phyloP scores from a whole-genome alignment of 2,113 vertebrate genomes.

The Nothocercus nigrocapillus region DNA sequence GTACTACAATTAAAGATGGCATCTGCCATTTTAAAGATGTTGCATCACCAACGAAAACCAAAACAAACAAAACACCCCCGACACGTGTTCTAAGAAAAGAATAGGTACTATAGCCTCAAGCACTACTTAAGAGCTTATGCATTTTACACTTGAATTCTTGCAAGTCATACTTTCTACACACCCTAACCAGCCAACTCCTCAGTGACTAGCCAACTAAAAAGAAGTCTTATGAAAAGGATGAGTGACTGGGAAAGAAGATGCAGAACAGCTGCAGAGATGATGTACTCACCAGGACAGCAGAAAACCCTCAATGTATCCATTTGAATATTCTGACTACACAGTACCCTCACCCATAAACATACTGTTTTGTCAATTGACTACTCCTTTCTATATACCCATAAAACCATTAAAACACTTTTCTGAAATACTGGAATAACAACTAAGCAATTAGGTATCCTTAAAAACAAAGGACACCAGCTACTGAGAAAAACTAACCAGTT shows the following conservation, averaged over 20 bases:
- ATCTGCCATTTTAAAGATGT: too few species aligned
- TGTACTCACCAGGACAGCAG: neutral
- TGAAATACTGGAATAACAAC: neutral
- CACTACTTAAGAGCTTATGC: neutral
- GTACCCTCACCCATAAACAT: neutral
- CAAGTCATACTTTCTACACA: neutral
- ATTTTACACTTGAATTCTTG: neutral
- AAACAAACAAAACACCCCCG: too few species aligned
- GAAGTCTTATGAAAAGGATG: neutral
- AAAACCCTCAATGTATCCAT: neutral
- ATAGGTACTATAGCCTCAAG: neutral
- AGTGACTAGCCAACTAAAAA: neutral
- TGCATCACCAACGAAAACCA: too few species aligned
- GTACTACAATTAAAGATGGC: neutral
- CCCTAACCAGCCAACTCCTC: neutral
- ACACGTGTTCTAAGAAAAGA: neutral
- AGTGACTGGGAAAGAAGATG: neutral
- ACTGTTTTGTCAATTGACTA: neutral
- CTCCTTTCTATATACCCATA: neutral
- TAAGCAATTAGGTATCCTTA: neutral
- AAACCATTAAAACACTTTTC: neutral
- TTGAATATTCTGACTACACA: neutral
- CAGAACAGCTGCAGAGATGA: neutral
- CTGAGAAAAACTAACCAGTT: neutral
- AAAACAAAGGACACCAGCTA: neutral